These are phyloP conservation scores for Tromatobia lineatoria DNA, from an alignment of 2,888 invertebrate genomes.

Conservation along the genomic window DNA sequence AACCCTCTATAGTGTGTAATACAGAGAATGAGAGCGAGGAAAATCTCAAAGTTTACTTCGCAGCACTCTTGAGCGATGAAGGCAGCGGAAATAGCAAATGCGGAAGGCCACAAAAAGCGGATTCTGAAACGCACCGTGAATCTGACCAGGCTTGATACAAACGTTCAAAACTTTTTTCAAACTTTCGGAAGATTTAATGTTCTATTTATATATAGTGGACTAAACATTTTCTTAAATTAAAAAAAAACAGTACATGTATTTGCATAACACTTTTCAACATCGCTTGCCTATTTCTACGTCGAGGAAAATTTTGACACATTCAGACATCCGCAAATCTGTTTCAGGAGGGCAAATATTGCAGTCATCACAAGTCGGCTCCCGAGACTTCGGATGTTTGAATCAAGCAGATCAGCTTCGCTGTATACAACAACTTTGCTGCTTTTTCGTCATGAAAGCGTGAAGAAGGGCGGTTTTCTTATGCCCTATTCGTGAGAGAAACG, in stretches of 20 bases:
- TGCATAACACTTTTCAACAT: background rate
- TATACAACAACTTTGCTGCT: background rate
- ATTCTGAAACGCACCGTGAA: constrained; percentile 7
- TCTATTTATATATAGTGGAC: background rate
- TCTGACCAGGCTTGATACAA: background rate
- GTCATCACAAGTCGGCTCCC: background rate
- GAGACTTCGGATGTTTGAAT: background rate
- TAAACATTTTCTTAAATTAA: background rate
- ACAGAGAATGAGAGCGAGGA: constrained; percentile 41
- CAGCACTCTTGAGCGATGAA: background rate
- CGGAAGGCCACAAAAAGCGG: background rate
- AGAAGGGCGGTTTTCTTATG: constrained; percentile 43
- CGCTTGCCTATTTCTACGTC: background rate
- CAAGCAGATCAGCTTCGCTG: constrained; percentile 33
- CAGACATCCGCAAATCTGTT: background rate
- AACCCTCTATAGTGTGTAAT: constrained; percentile 34
- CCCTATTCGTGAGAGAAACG: constrained; percentile 41
- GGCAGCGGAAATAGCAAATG: constrained; percentile 27
- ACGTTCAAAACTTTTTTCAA: background rate
- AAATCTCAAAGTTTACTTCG: constrained; percentile 66
- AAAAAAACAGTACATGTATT: background rate
- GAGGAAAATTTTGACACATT: background rate
- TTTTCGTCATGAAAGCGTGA: constrained; percentile 31
- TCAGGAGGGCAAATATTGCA: background rate
- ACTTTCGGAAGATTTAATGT: background rate